A percentile compares a stretch with the other conserved stretches of the same genome.
These are phyloP conservation scores for Phorcus lineatus DNA, from an alignment of 2,888 invertebrate species.

Conservation along the genomic window DNA sequence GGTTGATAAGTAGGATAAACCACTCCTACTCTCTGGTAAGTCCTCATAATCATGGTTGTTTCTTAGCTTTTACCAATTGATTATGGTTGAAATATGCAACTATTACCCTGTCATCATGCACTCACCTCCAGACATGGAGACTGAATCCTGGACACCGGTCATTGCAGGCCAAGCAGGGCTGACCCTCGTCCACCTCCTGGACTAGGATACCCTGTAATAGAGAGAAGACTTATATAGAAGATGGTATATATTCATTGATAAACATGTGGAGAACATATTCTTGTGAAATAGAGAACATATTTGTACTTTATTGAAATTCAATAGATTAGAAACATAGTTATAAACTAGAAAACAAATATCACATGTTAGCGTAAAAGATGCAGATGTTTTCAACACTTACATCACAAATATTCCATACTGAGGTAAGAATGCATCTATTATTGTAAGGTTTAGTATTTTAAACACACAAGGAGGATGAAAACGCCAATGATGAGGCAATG, in stretches of 20 bases:
- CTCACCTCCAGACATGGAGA: constrained; percentile 90
- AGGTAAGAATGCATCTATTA: too few relatives aligned
- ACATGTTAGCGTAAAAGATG: neutral
- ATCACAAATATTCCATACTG: neutral
- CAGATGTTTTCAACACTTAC: neutral
- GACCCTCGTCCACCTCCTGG: constrained; percentile 89
- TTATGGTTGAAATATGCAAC: too few relatives aligned
- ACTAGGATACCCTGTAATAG: constrained; percentile 86
- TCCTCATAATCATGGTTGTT: too few relatives aligned
- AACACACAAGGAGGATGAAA: too few relatives aligned
- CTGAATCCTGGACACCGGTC: constrained; percentile 89
- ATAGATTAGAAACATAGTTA: neutral
- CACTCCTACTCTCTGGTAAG: too few relatives aligned
- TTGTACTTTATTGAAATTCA: neutral
- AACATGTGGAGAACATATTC: too few relatives aligned
- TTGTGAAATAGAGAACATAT: too few relatives aligned
- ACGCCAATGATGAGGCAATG: too few relatives aligned
- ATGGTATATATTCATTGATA: neutral
- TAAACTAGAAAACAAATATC: neutral
- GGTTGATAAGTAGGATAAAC: too few relatives aligned
- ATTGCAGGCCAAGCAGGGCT: constrained; percentile 87
- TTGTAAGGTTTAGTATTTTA: too few relatives aligned
- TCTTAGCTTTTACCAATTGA: too few relatives aligned
- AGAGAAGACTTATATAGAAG: neutral
- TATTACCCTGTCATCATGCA: too few relatives aligned